These are phyloP conservation scores for Lasiurus cinereus DNA, from an alignment of 2,113 vertebrate genomes.

Conservation along the genomic window DNA sequence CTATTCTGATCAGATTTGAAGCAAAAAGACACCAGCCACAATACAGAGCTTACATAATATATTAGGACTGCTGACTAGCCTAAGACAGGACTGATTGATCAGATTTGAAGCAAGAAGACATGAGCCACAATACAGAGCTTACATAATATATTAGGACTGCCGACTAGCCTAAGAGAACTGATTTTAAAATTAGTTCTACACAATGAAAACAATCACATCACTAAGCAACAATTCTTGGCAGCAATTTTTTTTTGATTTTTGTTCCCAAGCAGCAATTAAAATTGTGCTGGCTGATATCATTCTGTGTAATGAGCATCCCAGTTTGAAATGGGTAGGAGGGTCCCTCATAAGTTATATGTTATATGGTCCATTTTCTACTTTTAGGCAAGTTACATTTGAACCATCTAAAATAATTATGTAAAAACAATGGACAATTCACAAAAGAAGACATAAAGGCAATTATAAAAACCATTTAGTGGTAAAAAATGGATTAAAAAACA, in stretches of 20 bases:
- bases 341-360: not conserved
- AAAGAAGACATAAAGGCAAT: not conserved
- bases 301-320: not conserved
- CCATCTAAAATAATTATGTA: slow-evolving; percentile 40
- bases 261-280: slow-evolving; percentile 59
- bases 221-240: slow-evolving; percentile 63
- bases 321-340: not conserved
- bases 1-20: slow-evolving; percentile 78
- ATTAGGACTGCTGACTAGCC: slow-evolving; percentile 63
- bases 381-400: slow-evolving; percentile 16
- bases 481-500: slow-evolving; percentile 56
- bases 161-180: slow-evolving; percentile 51
- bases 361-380: not conserved
- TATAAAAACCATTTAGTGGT: not conserved
- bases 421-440: slow-evolving; percentile 39
- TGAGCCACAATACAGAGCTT: slow-evolving; percentile 70
- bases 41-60: slow-evolving; percentile 75
- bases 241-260: slow-evolving; percentile 65
- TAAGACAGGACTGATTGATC: slow-evolving; percentile 70
- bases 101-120: slow-evolving; percentile 72
- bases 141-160: slow-evolving; percentile 73
- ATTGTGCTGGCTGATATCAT: slow-evolving; percentile 14
- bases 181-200: slow-evolving; percentile 79
- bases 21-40: slow-evolving; percentile 70
- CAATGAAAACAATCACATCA: slow-evolving; percentile 75